Base-by-base conservation (phyloP, 2,797 vertebrate species). In the Brachymystax lenok region DNA sequence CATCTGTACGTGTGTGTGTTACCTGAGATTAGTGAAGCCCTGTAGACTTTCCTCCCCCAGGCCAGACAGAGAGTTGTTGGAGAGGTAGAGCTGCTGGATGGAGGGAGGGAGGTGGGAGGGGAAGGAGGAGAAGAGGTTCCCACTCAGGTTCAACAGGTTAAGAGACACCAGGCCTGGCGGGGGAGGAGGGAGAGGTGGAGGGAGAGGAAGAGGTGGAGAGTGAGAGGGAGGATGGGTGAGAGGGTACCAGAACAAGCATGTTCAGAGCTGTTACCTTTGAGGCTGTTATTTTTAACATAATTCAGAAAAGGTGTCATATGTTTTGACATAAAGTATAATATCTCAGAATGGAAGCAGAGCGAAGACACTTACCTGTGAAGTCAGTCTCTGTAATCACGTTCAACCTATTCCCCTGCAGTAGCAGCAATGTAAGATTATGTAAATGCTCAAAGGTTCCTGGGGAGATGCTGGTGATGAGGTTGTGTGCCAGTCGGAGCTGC, bases 391-490 rank as follows among this genome's bases (percentile, higher is more conserved):
- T 64, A 19, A 95, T 85, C 19, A 83, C 88, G 75, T 89, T 90
- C 74, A 96, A 86, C 16, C 74, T 81, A 87, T 95, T 96, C 69
- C 93, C 94, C 81, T 95, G 94, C 74, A 96, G 92, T 72, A 96
- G 88, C 80, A 95, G 88, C 75, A 94, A n/a, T 0, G 89, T 93
- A 73, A 95, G 86, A 79, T 93, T 91, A 3, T 79, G 80, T 56
- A 95, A 79, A 73, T 93, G 86, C 74, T 88, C 70, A 63, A 95
- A 92, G n/a, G 86, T 77, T 27, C 78, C 81, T 0, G 83, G 77
- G 46, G 78, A 68, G 84, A 95, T 88, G 82, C 76, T 91, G 81
- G 84, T 87, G 85, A 95, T 95, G 27, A 74, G 88, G 86, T 95
- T 95, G 86, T 93, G 74, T 27, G 94, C 92, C 78, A 95, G 86